Evolutionary conservation across 2,888 invertebrate genomes (phyloP).

Genomic region (Lymantria dispar): DNA sequence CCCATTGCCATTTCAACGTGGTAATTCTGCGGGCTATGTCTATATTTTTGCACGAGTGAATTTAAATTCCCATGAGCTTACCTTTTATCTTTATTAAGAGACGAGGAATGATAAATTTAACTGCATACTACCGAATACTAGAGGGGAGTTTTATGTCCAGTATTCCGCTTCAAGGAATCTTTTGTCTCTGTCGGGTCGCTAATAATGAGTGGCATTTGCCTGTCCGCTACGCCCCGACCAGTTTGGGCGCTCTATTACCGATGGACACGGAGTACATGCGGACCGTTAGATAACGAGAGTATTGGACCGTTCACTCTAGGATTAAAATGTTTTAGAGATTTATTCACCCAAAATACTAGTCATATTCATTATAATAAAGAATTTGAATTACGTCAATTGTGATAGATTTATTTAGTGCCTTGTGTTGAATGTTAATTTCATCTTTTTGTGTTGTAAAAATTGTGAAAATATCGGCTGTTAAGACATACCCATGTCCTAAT

Average conservation of each 20-base stretch:
- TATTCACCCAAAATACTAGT: no score
- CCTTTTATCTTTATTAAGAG: neutral
- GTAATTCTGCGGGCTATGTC: no score
- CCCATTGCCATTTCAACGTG: no score
- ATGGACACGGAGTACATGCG: conserved; percentile 3
- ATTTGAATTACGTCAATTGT: no score
- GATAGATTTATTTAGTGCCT: no score
- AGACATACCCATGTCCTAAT: no score
- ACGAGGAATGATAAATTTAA: neutral
- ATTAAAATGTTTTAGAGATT: neutral
- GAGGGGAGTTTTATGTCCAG: conserved; percentile 2
- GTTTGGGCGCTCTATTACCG: conserved; percentile 1
- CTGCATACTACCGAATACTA: neutral
- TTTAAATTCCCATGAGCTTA: no score
- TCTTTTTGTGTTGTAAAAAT: no score
- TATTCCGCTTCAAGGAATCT: conserved; percentile 19
- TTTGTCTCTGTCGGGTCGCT: conserved; percentile 22
- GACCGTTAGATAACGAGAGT: conserved; percentile 8
- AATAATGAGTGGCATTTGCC: conserved; percentile 28
- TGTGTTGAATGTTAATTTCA: no score
- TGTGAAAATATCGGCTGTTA: no score
- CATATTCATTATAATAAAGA: no score
- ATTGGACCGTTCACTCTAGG: neutral
- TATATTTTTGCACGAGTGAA: no score
- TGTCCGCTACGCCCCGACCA: conserved; percentile 6